Evolutionary conservation across 2,888 invertebrate species (phyloP), one percentile per base, ranked within the genome.

Genomic region (Nomada fucata): DNA sequence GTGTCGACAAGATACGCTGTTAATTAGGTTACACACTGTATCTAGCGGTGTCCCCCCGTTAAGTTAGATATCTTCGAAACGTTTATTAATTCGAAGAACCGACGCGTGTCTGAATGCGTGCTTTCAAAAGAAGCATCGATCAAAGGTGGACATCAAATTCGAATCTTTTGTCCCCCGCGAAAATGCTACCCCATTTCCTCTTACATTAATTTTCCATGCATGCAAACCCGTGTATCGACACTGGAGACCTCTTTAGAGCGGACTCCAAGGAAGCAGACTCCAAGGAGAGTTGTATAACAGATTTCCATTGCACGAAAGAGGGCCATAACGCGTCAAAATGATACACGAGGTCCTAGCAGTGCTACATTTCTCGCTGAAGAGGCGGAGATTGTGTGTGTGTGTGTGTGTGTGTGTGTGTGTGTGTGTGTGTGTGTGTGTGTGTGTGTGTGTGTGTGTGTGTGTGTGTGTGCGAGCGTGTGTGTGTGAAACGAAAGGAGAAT

Each of bases 301-400:
- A 80, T 80, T 80, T 79, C 68, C 63, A 80, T 11, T 44, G 73
- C 80, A 57, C 80, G 67, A 72, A 73, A 80, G 57, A 68, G 73
- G 80, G 80, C 63, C 80, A 80, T 79, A 80, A 80, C 80, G 67
- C 63, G 80, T 79, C 80, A 80, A 52, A 80, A 73, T 80, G 80
- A 80, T 79, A 73, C 80, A 80, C 57, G 80, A 67, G 67, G 80
- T 73, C 80, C 67, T 80, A 50, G 29, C 67, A 52, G 42, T 13
- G 44, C 67, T 26, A 42, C 52, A 47, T 68, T 71, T 50, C 71
- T 77, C 70, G n/a, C 13, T 4, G 53, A 29, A 36, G 9, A 73
- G 61, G 47, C 44, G 7, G 10, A n/a, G n/a, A 4, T 0, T 26
- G 61, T 20, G 42, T 23, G 55, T 29, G 13, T 44, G 47, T 13